A percentile compares a stretch with the other conserved stretches of the same genome.
Conservation (phyloP, 1,140 invertebrate species). For the Zophobas atratus region DNA sequence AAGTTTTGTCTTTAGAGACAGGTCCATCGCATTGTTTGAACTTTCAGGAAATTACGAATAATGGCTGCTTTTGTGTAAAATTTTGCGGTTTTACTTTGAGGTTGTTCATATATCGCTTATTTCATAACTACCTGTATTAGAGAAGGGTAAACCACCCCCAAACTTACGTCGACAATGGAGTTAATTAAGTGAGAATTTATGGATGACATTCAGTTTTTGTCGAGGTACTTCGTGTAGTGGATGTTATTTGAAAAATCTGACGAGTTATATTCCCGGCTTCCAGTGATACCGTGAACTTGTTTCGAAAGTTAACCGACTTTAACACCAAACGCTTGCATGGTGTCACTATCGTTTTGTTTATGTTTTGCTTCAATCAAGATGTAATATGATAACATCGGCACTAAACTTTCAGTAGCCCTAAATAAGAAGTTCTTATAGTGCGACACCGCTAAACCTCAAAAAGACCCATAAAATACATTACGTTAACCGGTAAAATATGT, state of each 20-base stretch:
- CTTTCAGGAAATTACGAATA: conserved; percentile 47
- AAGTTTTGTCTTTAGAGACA: conserved; percentile 47
- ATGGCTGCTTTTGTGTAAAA: conserved; percentile 40
- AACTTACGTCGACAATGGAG: conserved; percentile 23
- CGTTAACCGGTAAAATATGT: conserved; percentile 24
- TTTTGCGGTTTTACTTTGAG: conserved; percentile 43
- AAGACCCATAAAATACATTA: conserved; percentile 15
- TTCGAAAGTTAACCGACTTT: conserved; percentile 49
- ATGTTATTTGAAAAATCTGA: conserved; percentile 41
- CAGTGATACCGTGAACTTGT: conserved; percentile 45
- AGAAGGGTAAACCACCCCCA: conserved; percentile 24
- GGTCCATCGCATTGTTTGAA: conserved; percentile 42
- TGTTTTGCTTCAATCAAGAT: conserved; percentile 48
- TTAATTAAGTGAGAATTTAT: conserved; percentile 32
- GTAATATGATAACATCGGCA: conserved; percentile 46
- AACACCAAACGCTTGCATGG: conserved; percentile 42
- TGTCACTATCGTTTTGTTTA: conserved; percentile 49
- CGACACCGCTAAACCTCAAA: conserved; percentile 9
- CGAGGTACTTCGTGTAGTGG: conserved; percentile 12
- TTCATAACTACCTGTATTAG: conserved; percentile 38
- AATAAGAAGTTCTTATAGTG: conserved; percentile 36
- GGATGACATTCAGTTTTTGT: conserved; percentile 22
- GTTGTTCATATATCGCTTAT: conserved; percentile 37
- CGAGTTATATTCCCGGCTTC: conserved; percentile 9
- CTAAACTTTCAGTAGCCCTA: conserved; percentile 45